Evolutionary conservation across 2,888 invertebrate species (phyloP), one percentile per base, ranked within the genome.

Genomic region (Dryococelus australis): DNA sequence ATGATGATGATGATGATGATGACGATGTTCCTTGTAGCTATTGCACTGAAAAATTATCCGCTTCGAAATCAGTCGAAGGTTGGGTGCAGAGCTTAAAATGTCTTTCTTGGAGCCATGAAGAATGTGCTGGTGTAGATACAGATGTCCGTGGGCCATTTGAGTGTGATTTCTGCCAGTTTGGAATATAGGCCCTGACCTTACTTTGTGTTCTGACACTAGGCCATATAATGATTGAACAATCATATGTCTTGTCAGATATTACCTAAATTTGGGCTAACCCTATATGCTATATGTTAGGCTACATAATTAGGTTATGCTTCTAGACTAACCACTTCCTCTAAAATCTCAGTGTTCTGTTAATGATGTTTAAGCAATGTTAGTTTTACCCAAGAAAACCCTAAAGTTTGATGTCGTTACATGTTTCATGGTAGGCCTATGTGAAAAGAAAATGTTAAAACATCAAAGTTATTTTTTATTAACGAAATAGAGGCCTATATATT

Each of bases 81-180:
- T 81, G 86, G 28, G 51, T 86, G 28, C 27, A 86, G 27, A 13
- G 35, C 26, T 9, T 16, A 35, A 24, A 24, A 9, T 80, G 86
- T 43, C 28, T 20, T 83, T 80, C 24, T 81, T 81, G 83, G 83
- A 83, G 27, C 27, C 86, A 86, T 83, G 83, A 86, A 81, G 80
- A 26, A 27, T 86, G 53, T 83, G 86, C 86, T 27, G 83, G 83
- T 24, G 51, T 86, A 43, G 79, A 83, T 5, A 43, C 53, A 47
- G 81, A 51, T 47, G 43, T 51, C 24, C 24, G 28, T 81, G 28
- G 53, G 43, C 26, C 51, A 27, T 81, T 47, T 83, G 81, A 43
- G 2, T 79, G 86, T 86, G 43, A 80, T 35, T 80, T 86, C 80
- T 86, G 78, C 84, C 65, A 65, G 65, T 65, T 65, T 65, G 65